phyloP scores from a whole-genome alignment of 2,113 vertebrate genomes.

The Casuarius casuarius region DNA sequence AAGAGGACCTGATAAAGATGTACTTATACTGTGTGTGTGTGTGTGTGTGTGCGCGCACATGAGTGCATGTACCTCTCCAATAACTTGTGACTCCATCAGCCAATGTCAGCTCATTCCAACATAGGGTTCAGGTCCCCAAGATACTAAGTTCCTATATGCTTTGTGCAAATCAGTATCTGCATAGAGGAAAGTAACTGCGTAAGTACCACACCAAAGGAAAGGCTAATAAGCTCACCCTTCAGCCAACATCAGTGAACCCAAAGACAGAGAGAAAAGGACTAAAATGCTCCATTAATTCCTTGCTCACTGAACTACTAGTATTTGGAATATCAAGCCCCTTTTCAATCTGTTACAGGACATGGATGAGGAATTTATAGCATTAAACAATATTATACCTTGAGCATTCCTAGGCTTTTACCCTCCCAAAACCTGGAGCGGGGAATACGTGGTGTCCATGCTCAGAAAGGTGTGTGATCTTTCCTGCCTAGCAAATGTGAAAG shows the following conservation, averaged over 20 bases:
- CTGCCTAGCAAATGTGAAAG: neutral
- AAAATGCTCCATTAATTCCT: neutral
- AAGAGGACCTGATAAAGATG: neutral
- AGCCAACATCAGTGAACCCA: neutral
- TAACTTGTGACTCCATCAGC: neutral
- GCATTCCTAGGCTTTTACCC: neutral
- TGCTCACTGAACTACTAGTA: neutral
- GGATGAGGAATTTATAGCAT: neutral
- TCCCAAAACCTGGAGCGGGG: neutral
- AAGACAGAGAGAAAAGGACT: neutral
- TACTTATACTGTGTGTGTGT: neutral
- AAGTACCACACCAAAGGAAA: neutral
- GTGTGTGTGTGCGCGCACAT: fast-evolving
- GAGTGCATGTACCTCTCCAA: neutral
- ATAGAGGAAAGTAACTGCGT: neutral
- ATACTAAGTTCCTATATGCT: neutral
- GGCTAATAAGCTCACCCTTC: neutral
- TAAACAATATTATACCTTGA: neutral
- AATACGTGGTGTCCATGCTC: neutral
- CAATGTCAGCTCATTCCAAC: neutral
- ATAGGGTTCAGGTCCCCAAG: neutral
- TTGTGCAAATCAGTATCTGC: neutral
- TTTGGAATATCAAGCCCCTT: neutral
- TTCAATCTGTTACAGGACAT: neutral
- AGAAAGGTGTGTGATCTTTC: fast-evolving